Base-by-base conservation (phyloP, 1,140 invertebrate genomes). In the Ctenoplectra terminalis region DNA sequence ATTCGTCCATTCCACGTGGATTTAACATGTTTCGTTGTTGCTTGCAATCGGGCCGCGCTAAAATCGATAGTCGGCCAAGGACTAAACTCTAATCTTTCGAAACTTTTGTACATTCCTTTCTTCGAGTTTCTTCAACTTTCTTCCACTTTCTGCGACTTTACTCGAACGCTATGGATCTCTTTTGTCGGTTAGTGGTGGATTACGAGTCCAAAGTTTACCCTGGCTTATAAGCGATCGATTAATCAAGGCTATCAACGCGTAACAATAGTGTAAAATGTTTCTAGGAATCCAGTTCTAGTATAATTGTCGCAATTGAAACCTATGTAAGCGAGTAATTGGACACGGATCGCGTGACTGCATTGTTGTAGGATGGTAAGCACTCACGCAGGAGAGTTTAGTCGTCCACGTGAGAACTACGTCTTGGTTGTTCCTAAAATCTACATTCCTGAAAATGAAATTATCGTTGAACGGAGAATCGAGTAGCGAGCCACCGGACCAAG, bases 11-110 rank as follows among this genome's bases (percentile, higher is more conserved):
- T 73, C 43, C 54, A 29, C 60, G 48, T 54, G 58, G 76, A 82
- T 86, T 85, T 80, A 86, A 80, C 31, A 70, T 77, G 66, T 69
- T 67, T 77, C 72, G 46, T 74, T 64, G 43, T 50, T 52, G 26
- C 56, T 61, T 52, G 26, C 69, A n/a, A n/a, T 11, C 20, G 6
- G 37, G 1, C 13, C 17, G 7, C 13, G 63, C n/a, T 23, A 23
- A 71, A 50, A 70, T 60, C n/a, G 52, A 66, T 66, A 66, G 23
- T 3, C 9, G 8, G 60, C 23, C 34, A 17, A 1, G 29, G 8
- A 15, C 20, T 11, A 13, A 7, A 5, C 15, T 63, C 6, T 2
- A 67, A 20, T 66, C 64, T 66, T 46, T 48, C n/a, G 26, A 26
- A 40, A 61, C 13, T 13, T 75, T 11, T 20, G 8, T 5, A 43